Conservation (phyloP, 2,888 invertebrate species). For the Dromius quadrimaculatus region DNA sequence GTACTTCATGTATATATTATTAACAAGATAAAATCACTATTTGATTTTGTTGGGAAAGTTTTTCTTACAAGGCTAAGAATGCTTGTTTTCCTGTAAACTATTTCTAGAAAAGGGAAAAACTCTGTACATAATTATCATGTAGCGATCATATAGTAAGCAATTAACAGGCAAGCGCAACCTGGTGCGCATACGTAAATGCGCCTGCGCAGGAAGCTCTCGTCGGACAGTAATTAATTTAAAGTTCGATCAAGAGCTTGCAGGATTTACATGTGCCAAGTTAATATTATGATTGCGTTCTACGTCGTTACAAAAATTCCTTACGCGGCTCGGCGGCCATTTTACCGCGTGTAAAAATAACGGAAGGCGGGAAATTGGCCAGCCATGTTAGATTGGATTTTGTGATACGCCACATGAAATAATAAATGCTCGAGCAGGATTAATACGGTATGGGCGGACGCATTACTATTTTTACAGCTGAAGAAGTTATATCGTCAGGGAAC, state of each 20-base stretch:
- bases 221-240: conserved; percentile 47
- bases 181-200: conserved; percentile 4
- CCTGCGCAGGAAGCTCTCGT: conserved; percentile 16
- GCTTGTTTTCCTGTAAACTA: conserved; percentile 20
- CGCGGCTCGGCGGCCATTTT: conserved; percentile 33
- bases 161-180: conserved; percentile 16
- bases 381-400: conserved; percentile 52
- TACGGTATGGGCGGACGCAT: conserved; percentile 42
- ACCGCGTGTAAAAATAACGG: conserved; percentile 31
- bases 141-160: conserved; percentile 31
- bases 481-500: conserved; percentile 15
- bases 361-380: conserved; percentile 50
- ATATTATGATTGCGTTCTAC: conserved; percentile 44
- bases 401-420: conserved; percentile 50
- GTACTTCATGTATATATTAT: too few species aligned
- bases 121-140: conserved; percentile 29
- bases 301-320: conserved; percentile 27
- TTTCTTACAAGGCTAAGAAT: conserved; percentile 2
- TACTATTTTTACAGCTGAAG: conserved; percentile 16
- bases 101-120: conserved; percentile 14
- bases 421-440: conserved; percentile 42
- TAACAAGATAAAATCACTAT: too few species aligned
- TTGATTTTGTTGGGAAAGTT: neutral
- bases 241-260: conserved; percentile 44
- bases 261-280: conserved; percentile 49